Conservation (phyloP, 2,888 invertebrate species). For the Adela reaumurella region DNA sequence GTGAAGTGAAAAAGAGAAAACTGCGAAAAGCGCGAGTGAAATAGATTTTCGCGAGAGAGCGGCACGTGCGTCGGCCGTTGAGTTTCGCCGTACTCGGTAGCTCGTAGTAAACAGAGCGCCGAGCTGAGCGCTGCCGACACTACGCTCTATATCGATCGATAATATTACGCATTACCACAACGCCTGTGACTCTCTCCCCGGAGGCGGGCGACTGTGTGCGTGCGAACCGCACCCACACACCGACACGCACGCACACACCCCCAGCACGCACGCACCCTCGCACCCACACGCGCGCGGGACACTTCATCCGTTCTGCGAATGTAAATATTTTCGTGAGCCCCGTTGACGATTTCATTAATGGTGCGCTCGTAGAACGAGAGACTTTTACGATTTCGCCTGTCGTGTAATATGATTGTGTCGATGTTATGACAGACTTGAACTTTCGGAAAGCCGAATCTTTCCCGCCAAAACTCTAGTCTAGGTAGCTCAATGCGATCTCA, state of each 20-base stretch:
- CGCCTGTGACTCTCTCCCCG: constrained; percentile 7
- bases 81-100: neutral
- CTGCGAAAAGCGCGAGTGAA: neutral
- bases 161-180: constrained; percentile 51
- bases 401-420: neutral
- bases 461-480: neutral
- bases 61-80: neutral
- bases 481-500: neutral
- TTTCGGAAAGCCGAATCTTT: neutral
- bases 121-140: constrained; percentile 23
- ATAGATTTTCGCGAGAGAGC: neutral
- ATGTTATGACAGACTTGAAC: neutral
- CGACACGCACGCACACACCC: constrained; percentile 20
- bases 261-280: constrained; percentile 27
- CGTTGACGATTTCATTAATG: constrained; percentile 8
- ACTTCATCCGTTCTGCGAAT: constrained; percentile 6
- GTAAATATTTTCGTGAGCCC: constrained; percentile 9
- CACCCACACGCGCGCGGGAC: constrained; percentile 1
- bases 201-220: constrained; percentile 19
- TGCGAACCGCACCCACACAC: constrained; percentile 24
- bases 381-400: neutral
- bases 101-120: constrained; percentile 11
- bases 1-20: neutral
- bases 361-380: constrained; percentile 5
- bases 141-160: constrained; percentile 46